Evolutionary conservation across 1,140 invertebrate species (phyloP).

Genomic region (Liolophura sinensis): DNA sequence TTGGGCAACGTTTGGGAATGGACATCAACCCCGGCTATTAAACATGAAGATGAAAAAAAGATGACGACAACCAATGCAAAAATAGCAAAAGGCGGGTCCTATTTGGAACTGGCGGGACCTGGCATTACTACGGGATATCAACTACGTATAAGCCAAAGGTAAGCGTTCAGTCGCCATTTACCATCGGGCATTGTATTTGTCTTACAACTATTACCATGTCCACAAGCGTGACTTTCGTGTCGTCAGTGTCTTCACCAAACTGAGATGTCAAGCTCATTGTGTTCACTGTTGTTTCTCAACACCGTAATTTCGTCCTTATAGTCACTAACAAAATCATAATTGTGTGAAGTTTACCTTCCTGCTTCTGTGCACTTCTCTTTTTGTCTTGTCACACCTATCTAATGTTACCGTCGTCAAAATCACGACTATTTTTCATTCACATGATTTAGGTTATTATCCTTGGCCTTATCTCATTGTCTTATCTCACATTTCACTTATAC

Average conservation of each 20-base stretch:
- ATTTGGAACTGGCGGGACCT: constrained; percentile 28
- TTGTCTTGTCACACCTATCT: no score
- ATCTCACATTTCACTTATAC: no score
- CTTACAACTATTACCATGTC: neutral
- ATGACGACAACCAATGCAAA: constrained; percentile 24
- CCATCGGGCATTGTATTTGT: neutral
- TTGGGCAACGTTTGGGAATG: constrained; percentile 58
- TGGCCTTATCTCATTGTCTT: no score
- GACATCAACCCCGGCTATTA: constrained; percentile 33
- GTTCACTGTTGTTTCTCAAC: no score
- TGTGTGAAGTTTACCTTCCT: no score
- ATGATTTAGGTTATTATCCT: no score
- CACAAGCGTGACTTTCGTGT: neutral
- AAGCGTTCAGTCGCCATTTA: neutral
- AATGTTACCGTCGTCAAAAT: no score
- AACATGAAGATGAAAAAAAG: constrained; percentile 19
- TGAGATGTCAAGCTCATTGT: no score
- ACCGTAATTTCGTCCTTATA: no score
- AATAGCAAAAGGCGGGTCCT: constrained; percentile 38
- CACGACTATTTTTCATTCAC: no score
- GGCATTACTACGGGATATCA: constrained; percentile 16
- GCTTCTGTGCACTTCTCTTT: no score
- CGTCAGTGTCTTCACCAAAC: neutral
- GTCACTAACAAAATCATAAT: no score
- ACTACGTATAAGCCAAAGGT: constrained; percentile 36